Base-by-base conservation (phyloP, 2,797 vertebrate species). In the Sciurus carolinensis region DNA sequence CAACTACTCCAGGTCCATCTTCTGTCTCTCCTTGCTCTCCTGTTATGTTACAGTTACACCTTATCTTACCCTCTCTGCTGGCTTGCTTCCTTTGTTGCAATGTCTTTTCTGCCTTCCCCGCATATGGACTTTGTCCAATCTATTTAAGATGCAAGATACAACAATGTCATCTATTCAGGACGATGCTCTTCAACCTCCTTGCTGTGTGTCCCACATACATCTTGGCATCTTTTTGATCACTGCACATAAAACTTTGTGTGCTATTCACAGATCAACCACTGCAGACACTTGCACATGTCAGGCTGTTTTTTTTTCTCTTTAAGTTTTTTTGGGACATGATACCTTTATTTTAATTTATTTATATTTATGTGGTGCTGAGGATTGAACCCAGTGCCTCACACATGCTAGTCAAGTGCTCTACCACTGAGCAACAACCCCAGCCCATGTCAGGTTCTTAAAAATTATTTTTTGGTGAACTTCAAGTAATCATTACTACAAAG, bases 381-480 rank as follows among this genome's bases (percentile, higher is more conserved):
- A 47, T 47, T 47, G 44, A 47, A 47, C 44, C 44, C 44, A 47
- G 44, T 47, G 44, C 44, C 44, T 47, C 44, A 47, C 44, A 47
- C 44, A 47, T 47, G 44, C 44, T 47, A 47, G 5, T 1, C 44
- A 47, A 47, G 44, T 47, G 44, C 44, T 47, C 44, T 9, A 47
- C 44, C 44, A 47, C 44, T 47, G 44, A 47, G 7, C 44, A 7
- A 47, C 44, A 47, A 47, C 9, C 44, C 44, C 44, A 47, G 44
- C 44, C 44, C 44, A 47, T 47, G 50, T 4, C 62, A 76, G 20
- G 24, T 69, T 71, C 52, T 72, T 62, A 91, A 22, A 13, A 69
- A 82, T 22, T 64, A 67, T 84, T 77, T 85, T 82, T 9, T 47
- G 12, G 67, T 96, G 57, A 86, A 82, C 47, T 71, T 91, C 30